Conservation (phyloP, 2,113 vertebrate genomes). For the Gasterosteus aculeatus region DNA sequence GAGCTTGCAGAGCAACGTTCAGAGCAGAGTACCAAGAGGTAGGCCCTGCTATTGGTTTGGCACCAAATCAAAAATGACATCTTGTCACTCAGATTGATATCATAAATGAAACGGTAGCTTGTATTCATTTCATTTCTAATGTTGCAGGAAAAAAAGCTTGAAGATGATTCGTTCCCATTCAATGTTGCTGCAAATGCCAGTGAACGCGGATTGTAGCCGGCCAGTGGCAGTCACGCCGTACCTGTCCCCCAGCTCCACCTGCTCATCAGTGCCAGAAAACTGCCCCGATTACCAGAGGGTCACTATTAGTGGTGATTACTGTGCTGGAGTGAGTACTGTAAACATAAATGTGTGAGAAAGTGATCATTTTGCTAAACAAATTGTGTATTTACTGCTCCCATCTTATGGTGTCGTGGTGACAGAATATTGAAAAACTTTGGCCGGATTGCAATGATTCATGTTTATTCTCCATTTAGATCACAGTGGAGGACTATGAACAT, state of each 20-base stretch:
- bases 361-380: background rate
- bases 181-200: conserved; percentile 88
- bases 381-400: background rate
- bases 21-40: conserved; percentile 90
- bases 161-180: conserved; percentile 95
- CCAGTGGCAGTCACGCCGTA: conserved; percentile 72
- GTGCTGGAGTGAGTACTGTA: conserved; percentile 89
- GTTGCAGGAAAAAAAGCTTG: conserved; percentile 92
- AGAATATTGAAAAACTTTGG: background rate
- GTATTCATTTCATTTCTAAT: background rate
- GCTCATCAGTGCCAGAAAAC: conserved; percentile 67
- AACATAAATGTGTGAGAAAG: background rate
- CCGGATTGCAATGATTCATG: background rate
- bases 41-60: conserved; percentile 31
- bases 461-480: conserved; percentile 82
- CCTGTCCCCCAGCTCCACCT: conserved; percentile 81
- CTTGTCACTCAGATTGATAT: background rate
- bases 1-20: conserved; percentile 93
- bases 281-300: conserved; percentile 94
- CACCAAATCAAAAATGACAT: background rate
- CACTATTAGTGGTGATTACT: conserved; percentile 95
- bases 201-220: conserved; percentile 77
- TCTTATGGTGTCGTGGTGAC: background rate
- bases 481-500: conserved; percentile 95
- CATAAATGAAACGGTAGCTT: background rate